Evolutionary conservation across 35 echinoderm and acorn worm genomes (phyloP), one percentile per base, ranked within the genome.

Genomic region (Lytechinus pictus): DNA sequence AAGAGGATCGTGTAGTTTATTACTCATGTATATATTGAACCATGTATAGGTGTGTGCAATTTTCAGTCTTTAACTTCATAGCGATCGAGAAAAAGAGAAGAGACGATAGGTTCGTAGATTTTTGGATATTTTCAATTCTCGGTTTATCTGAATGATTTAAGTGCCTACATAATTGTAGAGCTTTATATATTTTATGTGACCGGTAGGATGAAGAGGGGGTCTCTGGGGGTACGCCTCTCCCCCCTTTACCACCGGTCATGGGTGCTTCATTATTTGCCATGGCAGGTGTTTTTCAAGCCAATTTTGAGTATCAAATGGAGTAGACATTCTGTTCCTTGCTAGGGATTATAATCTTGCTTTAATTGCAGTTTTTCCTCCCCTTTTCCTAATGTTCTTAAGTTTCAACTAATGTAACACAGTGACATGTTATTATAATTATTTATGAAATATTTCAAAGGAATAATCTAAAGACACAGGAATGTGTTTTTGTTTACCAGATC

Each of bases 181-280:
- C 92, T 93, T 93, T 93, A 93, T 93, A 93, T 93, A 55, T 93
- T 93, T 93, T 93, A 57, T 93, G 92, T 93, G 92, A 28, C 92
- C n/a, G 92, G 54, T 54, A 93, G 52, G 27, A 12, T 53, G 9
- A 93, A 54, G 53, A 14, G 19, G 66, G 66, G 66, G 11, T 44
- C 33, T 44, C 0, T n/a, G 19, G 19, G 66, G 19, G 66, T 24
- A 79, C 14, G 19, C n/a, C 66, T 24, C 66, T 79, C 66, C 66
- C 66, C 61, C 66, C 66, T 24, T 7, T 14, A 24, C 52, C n/a
- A 27, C 55, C n/a, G n/a, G 92, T 93, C 54, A 57, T 54, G 53
- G 92, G 92, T 93, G 92, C 92, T 93, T 93, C 92, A 93, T 93
- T 55, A 79, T 79, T 79, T 79, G 19, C 66, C 66, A 79, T 79